Evolutionary conservation across 2,113 vertebrate genomes (phyloP).

Genomic region (Mobula birostris): DNA sequence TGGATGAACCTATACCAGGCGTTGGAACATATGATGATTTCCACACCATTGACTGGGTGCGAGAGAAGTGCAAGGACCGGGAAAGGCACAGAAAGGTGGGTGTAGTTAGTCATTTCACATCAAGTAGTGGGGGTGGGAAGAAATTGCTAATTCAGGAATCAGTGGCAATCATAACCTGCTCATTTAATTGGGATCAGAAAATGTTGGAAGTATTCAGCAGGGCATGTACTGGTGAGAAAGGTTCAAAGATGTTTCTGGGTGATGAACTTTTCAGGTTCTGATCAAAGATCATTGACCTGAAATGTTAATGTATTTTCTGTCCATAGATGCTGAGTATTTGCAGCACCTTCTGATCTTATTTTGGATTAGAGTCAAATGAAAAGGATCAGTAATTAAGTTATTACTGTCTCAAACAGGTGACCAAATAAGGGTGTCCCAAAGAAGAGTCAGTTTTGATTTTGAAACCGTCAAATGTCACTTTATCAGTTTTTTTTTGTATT

Average conservation of each 20-base stretch:
- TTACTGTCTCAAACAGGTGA: background rate
- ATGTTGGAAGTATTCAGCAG: too few species aligned
- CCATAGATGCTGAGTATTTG: too few species aligned
- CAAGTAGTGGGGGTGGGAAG: background rate
- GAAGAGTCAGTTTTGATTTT: background rate
- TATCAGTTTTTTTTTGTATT: background rate
- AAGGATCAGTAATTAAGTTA: too few species aligned
- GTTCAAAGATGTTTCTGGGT: too few species aligned
- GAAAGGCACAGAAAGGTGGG: constrained; percentile 89
- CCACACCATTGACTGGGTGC: constrained; percentile 97
- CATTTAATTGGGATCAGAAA: too few species aligned
- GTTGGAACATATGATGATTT: constrained; percentile 98
- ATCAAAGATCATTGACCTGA: too few species aligned
- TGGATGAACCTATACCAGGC: constrained; percentile 95
- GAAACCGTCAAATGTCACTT: background rate
- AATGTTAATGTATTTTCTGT: too few species aligned
- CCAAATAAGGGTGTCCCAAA: background rate
- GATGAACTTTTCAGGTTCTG: too few species aligned
- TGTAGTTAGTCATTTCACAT: background rate
- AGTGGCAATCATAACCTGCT: background rate
- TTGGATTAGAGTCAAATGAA: too few species aligned
- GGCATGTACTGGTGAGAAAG: too few species aligned
- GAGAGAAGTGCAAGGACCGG: constrained; percentile 95
- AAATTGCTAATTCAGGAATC: background rate
- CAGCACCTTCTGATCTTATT: too few species aligned